Evolutionary conservation across 2,888 invertebrate genomes (phyloP).

Genomic region (Trisateles emortualis): DNA sequence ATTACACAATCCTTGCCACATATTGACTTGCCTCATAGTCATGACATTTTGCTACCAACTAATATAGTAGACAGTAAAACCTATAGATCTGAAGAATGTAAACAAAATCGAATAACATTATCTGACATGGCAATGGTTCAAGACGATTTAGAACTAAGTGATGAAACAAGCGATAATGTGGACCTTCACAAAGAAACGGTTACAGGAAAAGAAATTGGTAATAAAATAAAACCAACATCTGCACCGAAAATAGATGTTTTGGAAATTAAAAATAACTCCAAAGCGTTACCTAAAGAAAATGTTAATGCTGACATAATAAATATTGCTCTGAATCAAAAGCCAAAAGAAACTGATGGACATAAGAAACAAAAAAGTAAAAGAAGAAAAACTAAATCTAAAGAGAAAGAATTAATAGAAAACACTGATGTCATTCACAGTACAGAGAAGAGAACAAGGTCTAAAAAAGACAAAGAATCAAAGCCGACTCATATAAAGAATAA

Average conservation of each 20-base stretch:
- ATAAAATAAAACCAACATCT: not conserved
- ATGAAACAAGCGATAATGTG: constrained; percentile 68
- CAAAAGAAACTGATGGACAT: constrained; percentile 27
- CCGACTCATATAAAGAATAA: constrained; percentile 56
- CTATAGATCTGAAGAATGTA: constrained; percentile 3
- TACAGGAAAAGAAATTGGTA: constrained; percentile 8
- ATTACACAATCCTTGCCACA: not conserved
- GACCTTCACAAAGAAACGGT: constrained; percentile 28
- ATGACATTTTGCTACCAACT: not conserved
- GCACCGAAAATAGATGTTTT: not conserved
- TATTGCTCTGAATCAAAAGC: constrained; percentile 13
- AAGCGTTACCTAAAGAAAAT: not conserved
- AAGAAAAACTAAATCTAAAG: constrained; percentile 49
- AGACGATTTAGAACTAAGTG: constrained; percentile 77
- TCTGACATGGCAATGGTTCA: constrained; percentile 59
- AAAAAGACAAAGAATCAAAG: constrained; percentile 48
- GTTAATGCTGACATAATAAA: not conserved
- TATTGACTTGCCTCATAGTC: constrained; percentile 1
- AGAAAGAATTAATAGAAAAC: constrained; percentile 33
- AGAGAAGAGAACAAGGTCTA: constrained; percentile 45
- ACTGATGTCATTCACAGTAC: constrained; percentile 12
- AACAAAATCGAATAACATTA: constrained; percentile 8
- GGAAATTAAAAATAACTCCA: not conserved
- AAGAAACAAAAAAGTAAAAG: constrained; percentile 56
- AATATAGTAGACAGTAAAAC: constrained; percentile 6